Conservation (phyloP, 2,113 vertebrate genomes). For the Myrmecophaga tridactyla region DNA sequence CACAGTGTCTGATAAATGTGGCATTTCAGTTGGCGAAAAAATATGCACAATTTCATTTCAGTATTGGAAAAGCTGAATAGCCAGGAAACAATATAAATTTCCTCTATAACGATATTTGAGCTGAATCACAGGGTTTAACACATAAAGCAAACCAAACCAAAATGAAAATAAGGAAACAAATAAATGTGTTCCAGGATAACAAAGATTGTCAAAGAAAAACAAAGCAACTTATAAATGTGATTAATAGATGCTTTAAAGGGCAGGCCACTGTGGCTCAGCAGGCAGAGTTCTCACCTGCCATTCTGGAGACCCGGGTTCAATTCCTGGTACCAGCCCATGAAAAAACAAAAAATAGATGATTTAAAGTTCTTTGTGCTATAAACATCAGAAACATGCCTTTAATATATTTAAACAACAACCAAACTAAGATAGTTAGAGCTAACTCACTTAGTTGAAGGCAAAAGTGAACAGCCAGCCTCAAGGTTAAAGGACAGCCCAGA, state of each 20-base stretch:
- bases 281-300: too few relatives aligned
- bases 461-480: not conserved
- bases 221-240: not conserved
- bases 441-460: not conserved
- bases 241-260: too few relatives aligned
- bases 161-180: not conserved
- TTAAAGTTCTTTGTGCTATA: not conserved
- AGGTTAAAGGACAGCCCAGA: not conserved
- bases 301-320: too few relatives aligned
- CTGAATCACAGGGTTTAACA: not conserved
- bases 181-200: not conserved
- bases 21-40: not conserved
- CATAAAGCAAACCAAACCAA: not conserved
- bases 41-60: not conserved
- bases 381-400: not conserved
- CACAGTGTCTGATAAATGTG: not conserved
- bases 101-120: not conserved
- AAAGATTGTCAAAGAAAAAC: not conserved
- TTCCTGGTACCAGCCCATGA: too few relatives aligned
- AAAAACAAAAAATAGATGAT: too few relatives aligned
- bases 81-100: not conserved
- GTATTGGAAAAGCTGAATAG: not conserved
- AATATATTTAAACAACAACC: not conserved
- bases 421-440: not conserved
- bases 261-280: too few relatives aligned